Evolutionary conservation across 2,888 invertebrate species (phyloP), one percentile per base, ranked within the genome.

Genomic region (Xylocampa areola): DNA sequence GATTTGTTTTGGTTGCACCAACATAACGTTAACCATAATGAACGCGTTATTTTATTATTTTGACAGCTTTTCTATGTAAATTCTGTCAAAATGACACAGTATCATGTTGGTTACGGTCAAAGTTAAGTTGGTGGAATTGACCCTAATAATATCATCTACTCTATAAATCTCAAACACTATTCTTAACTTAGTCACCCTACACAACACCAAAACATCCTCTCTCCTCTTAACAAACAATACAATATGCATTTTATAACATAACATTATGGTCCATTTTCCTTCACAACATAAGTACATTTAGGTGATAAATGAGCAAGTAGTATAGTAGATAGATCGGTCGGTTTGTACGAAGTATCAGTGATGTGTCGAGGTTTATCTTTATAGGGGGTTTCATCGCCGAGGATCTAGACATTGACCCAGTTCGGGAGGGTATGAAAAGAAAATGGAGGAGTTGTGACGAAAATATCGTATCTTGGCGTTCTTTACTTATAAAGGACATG

Each of bases 321-420:
- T 25, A 50, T 36, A 48, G 27, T 32, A 48, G 30, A 21, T 64
- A 52, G 41, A 69, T 68, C 47, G 43, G 6, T 37, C 27, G 45
- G 68, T 58, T 58, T 37, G 55, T 50, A n/a, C 27, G 11, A 30
- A 44, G 40, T 57, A 57, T 67, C 54, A 16, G 33, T 14, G 25
- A 49, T 51, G 58, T 45, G 51, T 62, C 43, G 14, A 45, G 45
- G 63, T 58, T 72, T 68, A 69, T 68, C 68, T 70, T 70, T 73
- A 73, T 58, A 37, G 36, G 40, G 33, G 21, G 23, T 35, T 53
- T 64, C 52, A 68, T 67, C 53, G 68, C 14, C 19, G n/a, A 7
- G 19, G 39, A 62, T 68, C 62, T 41, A 54, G 60, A 49, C 47
- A 29, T 37, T 67, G 50, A 57, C 72, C 67, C n/a, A 36, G 30